Base-by-base conservation (phyloP, 2,113 vertebrate species). In the Rhinopomastus cyanomelas region DNA sequence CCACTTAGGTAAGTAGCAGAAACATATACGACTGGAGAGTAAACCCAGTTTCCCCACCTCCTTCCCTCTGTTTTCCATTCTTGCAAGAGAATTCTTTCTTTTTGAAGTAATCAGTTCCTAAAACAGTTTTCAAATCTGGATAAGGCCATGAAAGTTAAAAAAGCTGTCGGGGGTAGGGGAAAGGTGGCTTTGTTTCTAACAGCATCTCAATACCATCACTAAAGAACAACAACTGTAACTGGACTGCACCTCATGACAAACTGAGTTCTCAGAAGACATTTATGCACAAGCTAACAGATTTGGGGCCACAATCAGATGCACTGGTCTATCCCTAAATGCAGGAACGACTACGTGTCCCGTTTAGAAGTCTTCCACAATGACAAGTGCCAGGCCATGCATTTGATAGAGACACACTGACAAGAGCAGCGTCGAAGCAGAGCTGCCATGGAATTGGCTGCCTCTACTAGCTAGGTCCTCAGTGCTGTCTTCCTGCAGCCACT, bases 161-260 rank as follows among this genome's bases (percentile, higher is more conserved):
- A 39, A n/a, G n/a, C n/a, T n/a, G 20, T 9, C 25, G 32, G 6
- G 2, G 3, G 7, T n/a, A n/a, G n/a, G 5, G 0, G 20, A 5
- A 5, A 8, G 11, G 17, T 22, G 3, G 2, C 44, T 64, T 37
- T 17, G 3, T 12, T 75, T 61, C 48, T 57, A 71, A 60, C 65
- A 85, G 36, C 9, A 56, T 9, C 12, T 11, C 30, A 23, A 9
- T 8, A 6, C 57, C 82, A 59, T 39, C n/a, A 85, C 6, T 23
- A 66, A 49, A 26, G 12, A 44, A 44, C 19, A 65, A 51, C 18
- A 81, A 26, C 5, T 59, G 37, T 80, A 68, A 64, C 1, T 37
- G 13, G 17, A 65, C 36, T 73, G 51, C 1, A 55, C 12, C 12
- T 37, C 25, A 49, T 69, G 7, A 51, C 10, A 2, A 27, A 65